Conservation (phyloP, 2,797 vertebrate species). For the Myotis daubentonii region DNA sequence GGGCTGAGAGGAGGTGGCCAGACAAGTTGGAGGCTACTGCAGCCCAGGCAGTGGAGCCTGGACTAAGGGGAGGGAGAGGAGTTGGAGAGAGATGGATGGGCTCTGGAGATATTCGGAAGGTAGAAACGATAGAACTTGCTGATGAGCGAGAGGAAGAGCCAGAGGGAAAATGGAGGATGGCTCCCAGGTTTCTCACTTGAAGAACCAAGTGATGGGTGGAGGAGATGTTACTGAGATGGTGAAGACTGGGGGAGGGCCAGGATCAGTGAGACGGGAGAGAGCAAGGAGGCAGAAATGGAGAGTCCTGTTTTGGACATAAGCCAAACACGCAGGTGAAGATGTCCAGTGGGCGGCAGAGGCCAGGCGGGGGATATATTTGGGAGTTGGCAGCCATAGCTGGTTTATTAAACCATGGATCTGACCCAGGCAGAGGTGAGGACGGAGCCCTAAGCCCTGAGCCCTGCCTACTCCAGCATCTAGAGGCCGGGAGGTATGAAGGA, state of each 20-base stretch:
- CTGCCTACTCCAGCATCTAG: neutral
- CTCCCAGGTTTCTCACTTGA: neutral
- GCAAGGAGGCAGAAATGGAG: neutral
- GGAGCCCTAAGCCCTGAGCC: neutral
- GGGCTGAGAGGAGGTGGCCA: neutral
- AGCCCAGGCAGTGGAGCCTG: neutral
- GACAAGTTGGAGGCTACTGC: neutral
- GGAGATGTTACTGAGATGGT: neutral
- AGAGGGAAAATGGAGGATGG: neutral
- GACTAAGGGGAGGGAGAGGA: neutral
- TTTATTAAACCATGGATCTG: neutral
- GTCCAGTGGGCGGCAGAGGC: neutral
- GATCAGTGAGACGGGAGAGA: neutral
- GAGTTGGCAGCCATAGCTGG: neutral
- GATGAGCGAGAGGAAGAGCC: neutral
- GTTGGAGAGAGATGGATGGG: neutral
- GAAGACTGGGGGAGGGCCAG: neutral
- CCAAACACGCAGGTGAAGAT: neutral
- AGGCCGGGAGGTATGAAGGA: neutral
- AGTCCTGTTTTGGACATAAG: neutral
- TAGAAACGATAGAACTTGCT: neutral
- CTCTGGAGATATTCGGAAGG: neutral
- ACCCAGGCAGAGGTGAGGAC: neutral
- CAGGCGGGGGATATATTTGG: neutral
- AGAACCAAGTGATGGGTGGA: neutral